Evolutionary conservation across 1,140 invertebrate genomes (phyloP).

Genomic region (Penaeus chinensis): DNA sequence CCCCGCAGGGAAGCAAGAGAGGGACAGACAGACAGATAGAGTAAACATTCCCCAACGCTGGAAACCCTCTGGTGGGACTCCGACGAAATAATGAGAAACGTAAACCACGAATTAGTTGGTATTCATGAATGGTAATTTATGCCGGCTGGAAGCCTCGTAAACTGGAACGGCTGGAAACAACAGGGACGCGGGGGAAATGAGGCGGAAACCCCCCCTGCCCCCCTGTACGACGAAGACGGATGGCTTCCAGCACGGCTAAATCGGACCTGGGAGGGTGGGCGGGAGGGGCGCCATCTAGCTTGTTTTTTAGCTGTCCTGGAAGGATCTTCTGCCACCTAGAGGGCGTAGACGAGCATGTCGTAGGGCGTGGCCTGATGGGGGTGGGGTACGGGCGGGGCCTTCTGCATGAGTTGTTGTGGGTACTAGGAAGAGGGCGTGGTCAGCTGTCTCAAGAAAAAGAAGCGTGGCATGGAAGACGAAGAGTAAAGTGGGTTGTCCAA

Average conservation of each 20-base stretch:
- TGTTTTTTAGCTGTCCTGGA: not conserved
- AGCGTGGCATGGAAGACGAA: too few species aligned
- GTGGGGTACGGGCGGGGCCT: too few species aligned
- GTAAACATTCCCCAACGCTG: slow-evolving; percentile 20
- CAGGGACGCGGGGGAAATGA: slow-evolving; percentile 26
- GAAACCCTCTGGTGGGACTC: slow-evolving; percentile 37
- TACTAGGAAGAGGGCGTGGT: too few species aligned
- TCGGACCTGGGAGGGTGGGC: not conserved
- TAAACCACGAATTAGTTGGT: slow-evolving; percentile 55
- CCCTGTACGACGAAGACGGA: slow-evolving; percentile 34
- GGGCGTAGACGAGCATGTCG: too few species aligned
- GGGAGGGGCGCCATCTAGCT: not conserved
- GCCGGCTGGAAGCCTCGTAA: slow-evolving; percentile 48
- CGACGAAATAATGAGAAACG: slow-evolving; percentile 58
- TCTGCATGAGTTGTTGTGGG: too few species aligned
- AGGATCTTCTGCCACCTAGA: not conserved
- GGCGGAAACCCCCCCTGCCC: slow-evolving; percentile 24
- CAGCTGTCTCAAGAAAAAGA: too few species aligned
- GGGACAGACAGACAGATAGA: not conserved
- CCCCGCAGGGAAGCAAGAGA: not conserved
- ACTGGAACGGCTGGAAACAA: slow-evolving; percentile 23
- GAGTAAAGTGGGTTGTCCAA: too few species aligned
- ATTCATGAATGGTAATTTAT: slow-evolving; percentile 60
- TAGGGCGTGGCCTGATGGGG: too few species aligned
- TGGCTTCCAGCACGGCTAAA: slow-evolving; percentile 5